Evolutionary conservation across 2,888 invertebrate genomes (phyloP).

Genomic region (Dysmachus trigonus): DNA sequence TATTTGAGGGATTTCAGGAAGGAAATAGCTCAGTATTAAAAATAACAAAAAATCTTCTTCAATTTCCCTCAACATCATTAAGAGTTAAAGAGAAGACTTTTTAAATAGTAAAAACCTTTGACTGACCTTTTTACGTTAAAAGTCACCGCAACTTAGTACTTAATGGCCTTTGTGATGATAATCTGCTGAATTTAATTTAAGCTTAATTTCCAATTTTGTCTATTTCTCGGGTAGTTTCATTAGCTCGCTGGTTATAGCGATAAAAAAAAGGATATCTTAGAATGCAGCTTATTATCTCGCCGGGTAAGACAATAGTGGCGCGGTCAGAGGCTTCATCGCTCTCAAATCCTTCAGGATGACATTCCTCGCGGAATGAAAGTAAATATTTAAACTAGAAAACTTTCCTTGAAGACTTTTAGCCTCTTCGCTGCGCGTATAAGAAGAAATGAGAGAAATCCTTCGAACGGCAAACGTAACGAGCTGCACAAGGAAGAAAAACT

Average conservation of each 20-base stretch:
- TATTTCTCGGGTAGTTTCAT: not conserved
- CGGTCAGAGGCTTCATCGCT: not conserved
- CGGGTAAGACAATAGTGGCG: not conserved
- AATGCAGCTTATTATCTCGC: not conserved
- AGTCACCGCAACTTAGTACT: not conserved
- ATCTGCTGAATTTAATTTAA: not conserved
- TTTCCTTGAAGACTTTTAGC: not conserved
- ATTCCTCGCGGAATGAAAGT: slow-evolving; percentile 12
- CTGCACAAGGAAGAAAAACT: not conserved
- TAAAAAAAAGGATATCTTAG: not conserved
- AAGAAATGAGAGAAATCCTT: slow-evolving; percentile 22
- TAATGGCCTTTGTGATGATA: not conserved
- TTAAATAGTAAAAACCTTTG: not conserved
- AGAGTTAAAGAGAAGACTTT: not conserved
- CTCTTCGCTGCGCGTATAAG: not conserved
- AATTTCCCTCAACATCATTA: too few relatives aligned
- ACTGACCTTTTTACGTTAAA: not conserved
- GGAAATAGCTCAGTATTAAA: too few relatives aligned
- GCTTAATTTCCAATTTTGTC: not conserved
- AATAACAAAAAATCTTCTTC: too few relatives aligned
- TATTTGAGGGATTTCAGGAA: too few relatives aligned
- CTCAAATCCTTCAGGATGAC: slow-evolving; percentile 15
- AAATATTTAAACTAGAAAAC: slow-evolving; percentile 27
- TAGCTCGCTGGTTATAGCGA: not conserved
- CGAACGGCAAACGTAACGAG: not conserved